Conservation (phyloP, 1,140 invertebrate genomes). For the Sweltsa coloradensis region DNA sequence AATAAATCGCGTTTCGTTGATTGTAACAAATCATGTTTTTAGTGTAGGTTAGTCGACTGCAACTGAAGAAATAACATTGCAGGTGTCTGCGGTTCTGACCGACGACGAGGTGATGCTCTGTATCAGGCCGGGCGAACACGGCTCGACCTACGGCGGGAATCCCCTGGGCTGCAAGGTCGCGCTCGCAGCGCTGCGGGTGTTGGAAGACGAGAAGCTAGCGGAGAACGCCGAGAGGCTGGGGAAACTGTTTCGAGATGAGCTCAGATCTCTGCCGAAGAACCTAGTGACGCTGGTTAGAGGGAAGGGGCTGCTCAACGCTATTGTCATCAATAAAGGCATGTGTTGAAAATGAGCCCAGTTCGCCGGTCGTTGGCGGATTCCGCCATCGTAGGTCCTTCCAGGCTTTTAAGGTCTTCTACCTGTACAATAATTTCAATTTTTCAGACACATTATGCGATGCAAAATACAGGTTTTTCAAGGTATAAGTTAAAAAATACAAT, state of each 20-base stretch:
- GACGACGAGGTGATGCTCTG: constrained; percentile 59
- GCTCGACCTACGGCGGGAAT: constrained; percentile 78
- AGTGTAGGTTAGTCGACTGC: too few relatives aligned
- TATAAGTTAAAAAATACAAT: too few relatives aligned
- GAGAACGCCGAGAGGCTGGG: constrained; percentile 60
- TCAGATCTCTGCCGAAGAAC: constrained; percentile 45
- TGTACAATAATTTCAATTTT: neutral
- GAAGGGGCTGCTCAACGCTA: constrained; percentile 63
- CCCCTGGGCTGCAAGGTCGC: constrained; percentile 60
- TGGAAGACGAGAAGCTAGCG: constrained; percentile 62
- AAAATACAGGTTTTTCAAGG: too few relatives aligned
- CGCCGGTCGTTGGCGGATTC: neutral
- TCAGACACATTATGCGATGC: too few relatives aligned
- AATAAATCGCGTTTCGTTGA: too few relatives aligned
- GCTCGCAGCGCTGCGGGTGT: constrained; percentile 38
- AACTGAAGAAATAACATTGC: too few relatives aligned
- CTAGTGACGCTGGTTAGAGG: constrained; percentile 54
- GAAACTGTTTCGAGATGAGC: constrained; percentile 42
- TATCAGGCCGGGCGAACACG: constrained; percentile 66
- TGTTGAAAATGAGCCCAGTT: too few relatives aligned
- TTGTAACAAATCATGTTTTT: too few relatives aligned
- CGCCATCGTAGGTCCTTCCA: neutral
- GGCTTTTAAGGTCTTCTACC: neutral
- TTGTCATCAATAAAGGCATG: constrained; percentile 48
- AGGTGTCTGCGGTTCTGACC: constrained; percentile 60